phyloP scores from a whole-genome alignment of 2,888 invertebrate species.

The Mythimna vitellina region DNA sequence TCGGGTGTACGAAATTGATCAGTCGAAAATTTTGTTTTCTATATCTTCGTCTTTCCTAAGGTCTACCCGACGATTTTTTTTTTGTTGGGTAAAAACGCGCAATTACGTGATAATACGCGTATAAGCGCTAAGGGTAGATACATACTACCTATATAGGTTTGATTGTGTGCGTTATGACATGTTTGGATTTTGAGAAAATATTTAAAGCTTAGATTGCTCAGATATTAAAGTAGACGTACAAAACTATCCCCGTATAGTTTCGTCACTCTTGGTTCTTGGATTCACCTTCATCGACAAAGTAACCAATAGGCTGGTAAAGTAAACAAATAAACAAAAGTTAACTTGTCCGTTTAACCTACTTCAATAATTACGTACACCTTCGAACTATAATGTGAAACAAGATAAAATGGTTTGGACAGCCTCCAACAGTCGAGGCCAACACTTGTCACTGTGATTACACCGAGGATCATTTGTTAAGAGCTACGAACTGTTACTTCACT shows the following conservation, averaged over 20 bases:
- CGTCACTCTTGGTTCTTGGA: conserved; percentile 13
- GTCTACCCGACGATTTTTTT: no score
- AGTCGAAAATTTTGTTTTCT: no score
- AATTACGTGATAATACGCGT: no score
- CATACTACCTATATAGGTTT: background rate
- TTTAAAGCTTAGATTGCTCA: background rate
- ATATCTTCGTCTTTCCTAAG: no score
- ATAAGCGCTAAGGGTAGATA: background rate
- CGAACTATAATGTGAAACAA: conserved; percentile 50
- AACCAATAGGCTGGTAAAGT: conserved; percentile 20
- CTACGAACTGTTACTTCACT: conserved; percentile 56
- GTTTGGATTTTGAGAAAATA: background rate
- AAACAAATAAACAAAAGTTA: conserved; percentile 38
- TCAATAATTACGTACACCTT: conserved; percentile 43
- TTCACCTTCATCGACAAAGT: conserved; percentile 3
- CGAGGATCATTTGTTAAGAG: conserved; percentile 64
- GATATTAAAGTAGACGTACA: background rate
- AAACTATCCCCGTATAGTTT: conserved; percentile 1
- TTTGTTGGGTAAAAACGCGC: no score
- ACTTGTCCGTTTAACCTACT: conserved; percentile 34
- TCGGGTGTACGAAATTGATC: no score
- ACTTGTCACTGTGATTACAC: conserved; percentile 64
- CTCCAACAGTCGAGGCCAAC: conserved; percentile 63
- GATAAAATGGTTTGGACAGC: conserved; percentile 62
- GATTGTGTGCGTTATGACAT: background rate